Base-by-base conservation (phyloP, 2,888 invertebrate species). In the Synanthedon vespiformis region DNA sequence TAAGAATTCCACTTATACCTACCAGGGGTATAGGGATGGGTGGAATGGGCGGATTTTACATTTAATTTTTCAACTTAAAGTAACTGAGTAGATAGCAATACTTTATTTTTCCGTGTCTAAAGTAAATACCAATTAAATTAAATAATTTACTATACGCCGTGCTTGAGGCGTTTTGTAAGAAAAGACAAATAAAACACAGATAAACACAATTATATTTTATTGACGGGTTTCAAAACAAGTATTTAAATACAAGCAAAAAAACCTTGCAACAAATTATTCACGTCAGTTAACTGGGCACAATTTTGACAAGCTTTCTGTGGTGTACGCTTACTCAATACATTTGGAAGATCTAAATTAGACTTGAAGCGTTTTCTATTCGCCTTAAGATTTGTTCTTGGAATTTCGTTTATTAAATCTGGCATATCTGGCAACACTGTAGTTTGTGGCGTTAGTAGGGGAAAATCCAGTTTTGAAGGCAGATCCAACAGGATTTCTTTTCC, bases 201-300 rank as follows among this genome's bases (percentile, higher is more conserved):
- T 34, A 34, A 34, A 10, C 10, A 34, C 34, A 34, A 34, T 10
- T 10, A 34, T 10, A 34, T 34, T 34, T 34, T 34, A 34, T 34
- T 34, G 34, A 34, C 34, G 34, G 34, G 2, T 8, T 34, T 10
- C 10, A 10, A 34, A 34, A 34, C 34, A 22, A 22, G 34, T 34
- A 34, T 10, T 34, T 34, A 34, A 34, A 34, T 34, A 2, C 72
- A 67, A 27, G 61, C 53, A 40, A 73, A 58, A 58, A 73, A 73
- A 2, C 44, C 44, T 44, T 44, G 5, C 44, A 44, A 44, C 44
- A 44, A 4, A 44, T n/a, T 2, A 8, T 44, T 14, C 13, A 44
- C 14, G 11, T 44, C 44, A 13, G 44, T 14, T 13, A 44, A 12
- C n/a, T 44, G 2, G 2, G 44, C 13, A 44, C 44, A 44, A 12